Evolutionary conservation across 2,113 vertebrate species (phyloP).

Genomic region (Rhynchomys soricoides): DNA sequence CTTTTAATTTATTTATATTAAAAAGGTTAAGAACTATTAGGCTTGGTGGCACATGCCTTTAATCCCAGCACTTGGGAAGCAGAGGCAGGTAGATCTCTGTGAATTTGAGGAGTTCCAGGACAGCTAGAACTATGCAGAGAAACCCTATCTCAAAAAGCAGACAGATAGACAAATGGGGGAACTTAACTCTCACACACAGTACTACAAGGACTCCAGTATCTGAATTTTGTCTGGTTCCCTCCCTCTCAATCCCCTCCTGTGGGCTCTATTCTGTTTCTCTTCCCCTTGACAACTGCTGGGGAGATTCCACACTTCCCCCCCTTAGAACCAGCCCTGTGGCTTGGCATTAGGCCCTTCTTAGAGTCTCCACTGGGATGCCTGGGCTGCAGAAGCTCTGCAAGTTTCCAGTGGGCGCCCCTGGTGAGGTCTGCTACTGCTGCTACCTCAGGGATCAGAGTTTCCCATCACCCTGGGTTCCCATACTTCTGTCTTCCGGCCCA

Average conservation of each 20-base stretch:
- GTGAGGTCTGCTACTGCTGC: neutral
- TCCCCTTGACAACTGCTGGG: neutral
- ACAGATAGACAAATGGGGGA: neutral
- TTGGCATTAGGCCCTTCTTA: neutral
- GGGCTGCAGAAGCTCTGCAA: neutral
- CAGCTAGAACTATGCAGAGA: neutral
- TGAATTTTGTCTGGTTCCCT: neutral
- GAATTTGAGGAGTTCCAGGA: neutral
- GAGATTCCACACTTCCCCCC: neutral
- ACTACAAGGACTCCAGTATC: neutral
- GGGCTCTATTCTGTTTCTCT: neutral
- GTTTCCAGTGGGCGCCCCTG: neutral
- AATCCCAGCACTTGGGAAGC: neutral
- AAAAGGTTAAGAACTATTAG: neutral
- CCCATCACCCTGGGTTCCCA: conserved; percentile 14
- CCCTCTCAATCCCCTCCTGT: neutral
- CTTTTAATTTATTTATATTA: conserved; percentile 12
- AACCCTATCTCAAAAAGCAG: neutral
- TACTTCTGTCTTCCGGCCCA: neutral
- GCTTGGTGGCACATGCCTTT: neutral
- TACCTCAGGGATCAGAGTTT: neutral
- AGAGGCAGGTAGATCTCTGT: neutral
- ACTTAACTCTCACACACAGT: neutral
- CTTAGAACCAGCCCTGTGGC: neutral
- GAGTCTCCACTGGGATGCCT: neutral